phyloP scores from a whole-genome alignment of 2,888 invertebrate species.

The Itoplectis maculator region DNA sequence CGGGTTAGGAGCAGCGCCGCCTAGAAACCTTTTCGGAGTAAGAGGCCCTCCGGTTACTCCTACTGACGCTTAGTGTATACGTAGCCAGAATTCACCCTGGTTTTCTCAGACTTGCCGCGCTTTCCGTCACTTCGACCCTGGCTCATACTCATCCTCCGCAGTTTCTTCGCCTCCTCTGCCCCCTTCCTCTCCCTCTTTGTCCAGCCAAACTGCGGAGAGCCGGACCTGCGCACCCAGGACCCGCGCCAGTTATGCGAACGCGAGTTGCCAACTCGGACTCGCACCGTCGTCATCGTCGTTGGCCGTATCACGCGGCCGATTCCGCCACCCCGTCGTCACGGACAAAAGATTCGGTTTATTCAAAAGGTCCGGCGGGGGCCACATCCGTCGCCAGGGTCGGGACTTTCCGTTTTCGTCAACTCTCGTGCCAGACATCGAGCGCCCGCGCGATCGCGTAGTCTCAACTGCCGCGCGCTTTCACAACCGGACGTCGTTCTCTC shows the following conservation, averaged over 20 bases:
- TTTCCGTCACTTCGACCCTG: not conserved
- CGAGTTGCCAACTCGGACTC: constrained; percentile 56
- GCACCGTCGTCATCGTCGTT: no score
- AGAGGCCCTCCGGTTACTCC: constrained; percentile 32
- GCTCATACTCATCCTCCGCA: constrained; percentile 29
- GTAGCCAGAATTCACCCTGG: constrained; percentile 27
- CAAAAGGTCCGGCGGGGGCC: constrained; percentile 47
- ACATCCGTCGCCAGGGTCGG: constrained; percentile 55
- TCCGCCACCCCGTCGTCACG: constrained; percentile 16
- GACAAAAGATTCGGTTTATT: constrained; percentile 64
- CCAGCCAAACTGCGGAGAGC: no score
- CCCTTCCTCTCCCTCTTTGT: constrained; percentile 52
- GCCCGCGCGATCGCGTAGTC: not conserved
- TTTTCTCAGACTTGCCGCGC: constrained; percentile 34
- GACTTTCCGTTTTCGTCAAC: constrained; percentile 58
- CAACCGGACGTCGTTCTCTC: constrained; percentile 37
- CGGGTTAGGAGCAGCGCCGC: not conserved
- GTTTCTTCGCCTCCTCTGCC: constrained; percentile 29
- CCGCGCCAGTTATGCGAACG: constrained; percentile 44
- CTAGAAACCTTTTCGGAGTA: constrained; percentile 32
- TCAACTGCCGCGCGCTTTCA: constrained; percentile 40
- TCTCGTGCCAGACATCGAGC: constrained; percentile 37
- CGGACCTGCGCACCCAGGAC: no score
- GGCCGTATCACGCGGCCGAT: constrained; percentile 28
- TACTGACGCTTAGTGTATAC: constrained; percentile 38